Percentiles rank a stretch among this genome's conserved stretches.
phyloP scores from a whole-genome alignment of 2,888 invertebrate species.

The Drosophila helvetica region DNA sequence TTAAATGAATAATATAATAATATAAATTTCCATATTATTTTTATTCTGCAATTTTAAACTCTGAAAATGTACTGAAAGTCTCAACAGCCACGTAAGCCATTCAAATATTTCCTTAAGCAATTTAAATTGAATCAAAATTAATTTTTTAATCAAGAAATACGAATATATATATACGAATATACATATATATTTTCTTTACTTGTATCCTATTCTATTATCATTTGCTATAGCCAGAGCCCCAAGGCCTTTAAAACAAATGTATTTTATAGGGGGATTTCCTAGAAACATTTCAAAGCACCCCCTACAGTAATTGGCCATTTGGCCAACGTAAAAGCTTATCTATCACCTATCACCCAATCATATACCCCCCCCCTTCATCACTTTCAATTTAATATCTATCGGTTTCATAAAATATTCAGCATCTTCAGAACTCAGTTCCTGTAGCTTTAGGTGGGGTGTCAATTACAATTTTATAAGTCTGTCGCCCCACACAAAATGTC shows the following conservation, averaged over 20 bases:
- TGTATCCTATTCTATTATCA: not conserved
- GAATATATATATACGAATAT: no score
- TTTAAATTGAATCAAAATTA: no score
- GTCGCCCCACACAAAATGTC: conserved; percentile 13
- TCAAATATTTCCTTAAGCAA: no score
- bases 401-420: conserved; percentile 18
- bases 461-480: conserved; percentile 31
- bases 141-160: no score
- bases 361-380: not conserved
- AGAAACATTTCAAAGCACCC: not conserved
- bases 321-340: not conserved
- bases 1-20: no score
- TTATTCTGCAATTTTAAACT: no score
- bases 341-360: no score
- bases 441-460: conserved; percentile 5
- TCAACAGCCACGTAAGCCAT: no score
- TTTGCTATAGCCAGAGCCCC: not conserved
- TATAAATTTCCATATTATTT: no score
- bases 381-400: conserved; percentile 12
- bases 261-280: no score
- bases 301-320: not conserved
- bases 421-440: not conserved
- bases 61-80: no score
- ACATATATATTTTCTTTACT: no score
- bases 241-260: not conserved